Evolutionary conservation across 2,113 vertebrate species (phyloP).

Genomic region (Furnarius figulus): DNA sequence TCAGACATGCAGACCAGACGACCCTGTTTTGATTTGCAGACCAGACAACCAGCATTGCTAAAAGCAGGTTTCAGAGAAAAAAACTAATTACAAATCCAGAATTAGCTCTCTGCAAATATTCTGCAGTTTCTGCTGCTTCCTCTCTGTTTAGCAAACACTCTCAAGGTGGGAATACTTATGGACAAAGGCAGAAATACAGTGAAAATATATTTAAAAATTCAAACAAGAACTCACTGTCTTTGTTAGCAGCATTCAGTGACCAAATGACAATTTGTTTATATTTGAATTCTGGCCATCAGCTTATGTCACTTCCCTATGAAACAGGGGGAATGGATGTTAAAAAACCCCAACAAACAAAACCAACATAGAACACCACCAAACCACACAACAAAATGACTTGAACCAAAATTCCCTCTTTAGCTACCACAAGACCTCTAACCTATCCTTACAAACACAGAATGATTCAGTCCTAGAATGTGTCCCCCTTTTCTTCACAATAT

Average conservation of each 20-base stretch:
- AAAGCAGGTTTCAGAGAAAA: neutral
- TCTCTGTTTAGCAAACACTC: neutral
- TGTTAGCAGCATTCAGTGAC: neutral
- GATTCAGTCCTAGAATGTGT: neutral
- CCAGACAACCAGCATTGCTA: neutral
- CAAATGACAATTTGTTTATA: neutral
- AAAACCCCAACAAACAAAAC: neutral
- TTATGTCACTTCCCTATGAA: neutral
- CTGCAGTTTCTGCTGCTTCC: neutral
- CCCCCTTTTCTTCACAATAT: neutral
- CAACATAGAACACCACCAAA: neutral
- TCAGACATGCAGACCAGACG: neutral
- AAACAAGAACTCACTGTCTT: neutral
- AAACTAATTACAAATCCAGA: neutral
- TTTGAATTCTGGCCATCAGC: neutral
- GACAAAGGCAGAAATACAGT: neutral
- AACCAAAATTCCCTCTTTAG: neutral
- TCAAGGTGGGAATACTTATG: neutral
- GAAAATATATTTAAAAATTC: neutral
- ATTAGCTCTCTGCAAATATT: neutral
- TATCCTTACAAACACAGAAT: neutral
- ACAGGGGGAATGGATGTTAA: neutral
- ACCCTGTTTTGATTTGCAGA: neutral
- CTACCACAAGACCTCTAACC: neutral
- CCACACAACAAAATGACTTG: neutral